Base-by-base conservation (phyloP, 2,888 invertebrate species). In the Nemotelus pantherinus region DNA sequence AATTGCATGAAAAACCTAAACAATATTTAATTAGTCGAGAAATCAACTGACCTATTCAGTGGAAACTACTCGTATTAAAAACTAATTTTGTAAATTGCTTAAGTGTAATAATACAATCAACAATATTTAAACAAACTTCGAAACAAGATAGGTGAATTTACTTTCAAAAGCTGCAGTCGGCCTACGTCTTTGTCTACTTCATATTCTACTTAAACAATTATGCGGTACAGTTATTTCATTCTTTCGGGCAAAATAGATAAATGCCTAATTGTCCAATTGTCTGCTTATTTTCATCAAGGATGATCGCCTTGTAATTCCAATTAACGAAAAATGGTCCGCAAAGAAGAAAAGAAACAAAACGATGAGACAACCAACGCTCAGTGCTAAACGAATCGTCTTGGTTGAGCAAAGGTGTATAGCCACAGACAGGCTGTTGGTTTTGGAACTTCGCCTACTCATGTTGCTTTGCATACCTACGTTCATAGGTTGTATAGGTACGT, bases 291-390 rank as follows among this genome's bases (percentile, higher is more conserved):
- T 74, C 63, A 63, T 74, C 74, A 74, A 63, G 60, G 74, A 79
- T 78, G 70, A 72, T 77, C 78, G 53, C 50, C 25, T 57, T 64
- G 76, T 78, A 78, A 76, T 68, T 77, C 78, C 78, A 78, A 78
- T 78, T 72, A 78, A 50, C 55, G 55, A 55, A 55, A 55, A 43
- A 70, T 55, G 55, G 55, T 53, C 45, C 10, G 53, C 41, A 63
- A 41, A 53, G 55, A 55, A 39, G 70, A 70, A 70, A 53, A 53
- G 53, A 53, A 39, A 67, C 48, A 45, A 50, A 6, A n/a, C 53
- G 43, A 53, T 55, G 25, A 48, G 45, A 39, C n/a, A 64, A 44
- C 64, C 4, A 43, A 64, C 45, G 6, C 25, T 25, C 25, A 25
- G 25, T 25, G 25, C 25, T 25, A 25, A 25, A 25, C 25, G 25